Base-by-base conservation (phyloP, 2,797 vertebrate genomes). In the Neopelma chrysocephalum region DNA sequence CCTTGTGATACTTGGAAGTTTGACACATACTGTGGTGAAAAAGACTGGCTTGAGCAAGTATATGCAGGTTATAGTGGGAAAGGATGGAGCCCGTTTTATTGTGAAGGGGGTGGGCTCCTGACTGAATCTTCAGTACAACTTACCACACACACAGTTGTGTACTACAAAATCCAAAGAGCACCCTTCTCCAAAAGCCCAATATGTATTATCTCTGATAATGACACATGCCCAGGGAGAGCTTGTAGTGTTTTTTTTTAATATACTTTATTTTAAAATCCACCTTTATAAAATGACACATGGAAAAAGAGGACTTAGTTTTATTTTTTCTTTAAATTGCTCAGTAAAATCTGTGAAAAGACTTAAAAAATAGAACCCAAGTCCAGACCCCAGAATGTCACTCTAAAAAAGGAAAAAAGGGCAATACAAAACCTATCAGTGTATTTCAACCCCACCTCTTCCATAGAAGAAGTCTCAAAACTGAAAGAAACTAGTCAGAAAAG, bases 401-500 rank as follows among this genome's bases (percentile, higher is more conserved):
- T 56, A 22, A 43, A 69, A 57, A 51, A 40, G 2, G 18, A 73
- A 48, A 60, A 91, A 47, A 87, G 5, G 5, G 4, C 12, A 92
- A 54, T 22, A 64, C 14, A 80, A 78, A 93, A 78, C 16, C 27
- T 27, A 15, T 15, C 27, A 7, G 48, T 16, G 2, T 15, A 40
- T 34, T 81, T 75, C 64, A 71, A 25, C 32, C 78, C 40, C 25
- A 82, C 11, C 22, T 85, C 71, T 48, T 58, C 40, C 47, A 48
- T 3, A 58, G 65, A 82, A 61, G 10, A 85, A 62, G 15, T 16
- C 82, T 53, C 34, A 32, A 90, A 92, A 71, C 23, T 13, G 34
- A 94, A 81, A 22, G 20, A 78, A 91, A 92, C 12, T 25, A 61
- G n/a, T 57, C 50, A 79, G 72, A 87, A 50, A 92, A 66, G 26